Base-by-base conservation (phyloP, 2,888 invertebrate genomes). In the Yponomeuta evonymella region DNA sequence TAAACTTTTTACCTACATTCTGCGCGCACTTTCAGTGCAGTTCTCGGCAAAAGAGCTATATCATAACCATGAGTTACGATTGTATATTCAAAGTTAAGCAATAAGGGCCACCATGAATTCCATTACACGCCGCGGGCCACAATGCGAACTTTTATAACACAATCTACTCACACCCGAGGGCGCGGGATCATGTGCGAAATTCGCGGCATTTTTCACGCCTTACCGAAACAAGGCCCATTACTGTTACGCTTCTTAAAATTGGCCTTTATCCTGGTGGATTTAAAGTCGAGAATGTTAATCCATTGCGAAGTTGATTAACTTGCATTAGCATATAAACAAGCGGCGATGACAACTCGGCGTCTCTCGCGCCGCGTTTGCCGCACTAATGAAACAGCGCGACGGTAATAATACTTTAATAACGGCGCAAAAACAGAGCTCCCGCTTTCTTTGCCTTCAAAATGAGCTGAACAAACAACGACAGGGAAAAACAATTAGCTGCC, bases 311-410 rank as follows among this genome's bases (percentile, higher is more conserved):
- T 29, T 70, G 67, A 69, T 69, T 69, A 58, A 74, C 76, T 75
- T 78, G 78, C 80, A 86, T 87, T 87, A 84, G 83, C 87, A 87
- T 87, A 85, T 85, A 86, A 84, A 87, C 85, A 84, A 82, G 86
- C 76, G 76, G 75, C 71, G 77, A 78, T 30, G 78, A 74, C 77
- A 80, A 82, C 77, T 81, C 78, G 76, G 77, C 77, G 80, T 79
- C 78, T 79, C 79, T 75, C 74, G 76, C 72, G 74, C 70, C 75
- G 78, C 78, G 74, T 75, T 71, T 75, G 75, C 15, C 23, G 48
- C 76, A 76, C 15, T 85, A 84, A 83, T 85, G 82, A 84, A 84
- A 81, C 76, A 78, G 80, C 80, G 80, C 43, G 65, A 23, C 30
- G 65, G 65, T 30, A 12, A 65, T 65, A 29, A 65, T 65, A 33